Conservation (phyloP, 2,888 invertebrate genomes). For the Acleris sparsana region DNA sequence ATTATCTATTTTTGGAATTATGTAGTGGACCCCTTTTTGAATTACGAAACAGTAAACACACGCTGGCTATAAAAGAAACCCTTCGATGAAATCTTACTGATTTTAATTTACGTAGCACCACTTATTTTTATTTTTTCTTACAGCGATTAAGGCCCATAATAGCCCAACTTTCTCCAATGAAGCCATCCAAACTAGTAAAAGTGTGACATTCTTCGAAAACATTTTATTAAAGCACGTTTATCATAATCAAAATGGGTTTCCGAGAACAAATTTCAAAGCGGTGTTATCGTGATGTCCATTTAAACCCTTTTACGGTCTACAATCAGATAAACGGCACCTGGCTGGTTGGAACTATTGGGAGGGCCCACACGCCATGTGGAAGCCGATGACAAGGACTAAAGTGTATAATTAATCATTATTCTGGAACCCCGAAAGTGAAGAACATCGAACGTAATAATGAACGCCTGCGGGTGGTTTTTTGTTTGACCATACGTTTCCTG, state of each 20-base stretch:
- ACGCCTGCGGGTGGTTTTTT: conserved; percentile 68
- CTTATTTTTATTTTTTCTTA: background rate
- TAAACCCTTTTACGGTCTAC: conserved; percentile 71
- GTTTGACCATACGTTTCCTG: conserved; percentile 70
- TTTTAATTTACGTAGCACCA: too few relatives aligned
- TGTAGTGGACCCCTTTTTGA: too few relatives aligned
- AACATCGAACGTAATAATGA: conserved; percentile 67
- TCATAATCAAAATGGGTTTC: conserved; percentile 37
- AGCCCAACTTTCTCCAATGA: background rate
- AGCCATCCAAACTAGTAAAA: conserved; percentile 24
- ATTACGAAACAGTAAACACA: too few relatives aligned
- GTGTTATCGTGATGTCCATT: conserved; percentile 57
- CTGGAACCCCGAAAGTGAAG: conserved; percentile 59
- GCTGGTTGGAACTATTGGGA: conserved; percentile 69
- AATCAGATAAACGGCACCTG: conserved; percentile 81
- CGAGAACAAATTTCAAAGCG: conserved; percentile 47
- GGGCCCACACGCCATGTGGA: conserved; percentile 56
- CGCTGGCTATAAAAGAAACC: too few relatives aligned
- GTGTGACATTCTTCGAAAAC: conserved; percentile 30
- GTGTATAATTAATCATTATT: conserved; percentile 80
- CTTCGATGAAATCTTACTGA: too few relatives aligned
- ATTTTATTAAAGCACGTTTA: conserved; percentile 27
- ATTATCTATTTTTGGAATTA: too few relatives aligned
- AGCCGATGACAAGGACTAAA: conserved; percentile 76
- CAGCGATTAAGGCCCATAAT: background rate